Base-by-base conservation (phyloP, 2,113 vertebrate species). In the Leptodactylus fuscus region DNA sequence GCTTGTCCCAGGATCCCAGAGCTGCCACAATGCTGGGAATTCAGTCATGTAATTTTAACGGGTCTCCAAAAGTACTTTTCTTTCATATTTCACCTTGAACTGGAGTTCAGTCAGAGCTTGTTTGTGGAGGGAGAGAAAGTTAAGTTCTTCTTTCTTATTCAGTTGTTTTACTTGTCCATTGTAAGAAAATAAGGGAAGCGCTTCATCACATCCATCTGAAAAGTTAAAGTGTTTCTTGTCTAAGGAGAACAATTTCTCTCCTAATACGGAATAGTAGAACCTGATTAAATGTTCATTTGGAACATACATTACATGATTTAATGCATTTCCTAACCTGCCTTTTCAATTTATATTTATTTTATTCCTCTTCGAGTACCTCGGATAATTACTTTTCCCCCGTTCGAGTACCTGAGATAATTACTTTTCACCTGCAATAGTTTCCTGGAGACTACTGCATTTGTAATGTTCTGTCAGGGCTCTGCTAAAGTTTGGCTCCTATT, bases 331-430 rank as follows among this genome's bases (percentile, higher is more conserved):
- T 69, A 81, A 85, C 62, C 67, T 73, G 49, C 49, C 46, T 81
- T 70, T 71, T 81, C 84, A 90, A 89, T 85, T 87, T 70, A 60
- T 81, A 67, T 32, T 88, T 87, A 86, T 87, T 90, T 86, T 88
- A 83, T 87, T 89, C 87, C 78, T 83, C 0, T 85, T 88, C 38
- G 27, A 89, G 88, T 87, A 87, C 89, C 89, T 87, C 49, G 41
- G 75, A 69, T 88, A 89, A 85, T 85, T 85, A 85, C 77, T 85
- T 85, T 85, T 80, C 36, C 67, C 77, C 48, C 73, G 65, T 81
- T 58, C 36, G 29, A 85, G 76, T 81, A 80, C 76, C 62, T 70
- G 55, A 85, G 76, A 81, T 85, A 85, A 85, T 85, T 85, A 81
- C 76, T 81, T 85, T 85, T 85, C 76, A 79, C 75, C 74, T 79